phyloP scores from a whole-genome alignment of 2,888 invertebrate species.

The Cephus pulcher region DNA sequence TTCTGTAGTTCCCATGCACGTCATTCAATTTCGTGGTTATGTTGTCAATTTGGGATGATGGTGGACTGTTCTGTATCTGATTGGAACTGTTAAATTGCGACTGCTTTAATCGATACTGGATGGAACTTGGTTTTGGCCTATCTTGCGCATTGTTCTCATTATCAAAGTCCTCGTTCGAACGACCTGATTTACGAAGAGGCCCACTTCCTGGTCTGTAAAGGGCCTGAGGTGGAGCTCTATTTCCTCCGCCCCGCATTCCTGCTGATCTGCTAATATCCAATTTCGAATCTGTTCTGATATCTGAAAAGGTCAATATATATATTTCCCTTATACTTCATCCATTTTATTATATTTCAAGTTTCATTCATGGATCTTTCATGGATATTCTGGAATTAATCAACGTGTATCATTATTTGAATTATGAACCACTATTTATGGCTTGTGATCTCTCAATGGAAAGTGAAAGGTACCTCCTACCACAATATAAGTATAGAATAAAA shows the following conservation, averaged over 20 bases:
- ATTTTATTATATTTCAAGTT: neutral
- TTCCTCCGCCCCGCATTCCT: conserved; percentile 71
- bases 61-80: conserved; percentile 38
- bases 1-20: conserved; percentile 48
- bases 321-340: neutral
- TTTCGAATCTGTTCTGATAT: conserved; percentile 44
- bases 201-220: conserved; percentile 84
- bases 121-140: conserved; percentile 48
- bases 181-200: conserved; percentile 76
- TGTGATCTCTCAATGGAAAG: conserved; percentile 18
- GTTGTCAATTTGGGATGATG: conserved; percentile 45
- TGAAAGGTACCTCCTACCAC: conserved; percentile 16
- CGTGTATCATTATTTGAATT: neutral
- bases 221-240: conserved; percentile 77
- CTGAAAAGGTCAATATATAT: conserved; percentile 19
- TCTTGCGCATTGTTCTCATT: conserved; percentile 49
- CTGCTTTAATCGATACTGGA: conserved; percentile 56
- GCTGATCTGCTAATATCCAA: conserved; percentile 54
- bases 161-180: conserved; percentile 72
- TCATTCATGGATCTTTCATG: neutral
- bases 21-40: conserved; percentile 53
- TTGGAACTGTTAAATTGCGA: conserved; percentile 44
- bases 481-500: neutral
- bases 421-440: neutral
- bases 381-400: neutral